Evolutionary conservation across 2,113 vertebrate species (phyloP).

Genomic region (Argyrosomus japonicus): DNA sequence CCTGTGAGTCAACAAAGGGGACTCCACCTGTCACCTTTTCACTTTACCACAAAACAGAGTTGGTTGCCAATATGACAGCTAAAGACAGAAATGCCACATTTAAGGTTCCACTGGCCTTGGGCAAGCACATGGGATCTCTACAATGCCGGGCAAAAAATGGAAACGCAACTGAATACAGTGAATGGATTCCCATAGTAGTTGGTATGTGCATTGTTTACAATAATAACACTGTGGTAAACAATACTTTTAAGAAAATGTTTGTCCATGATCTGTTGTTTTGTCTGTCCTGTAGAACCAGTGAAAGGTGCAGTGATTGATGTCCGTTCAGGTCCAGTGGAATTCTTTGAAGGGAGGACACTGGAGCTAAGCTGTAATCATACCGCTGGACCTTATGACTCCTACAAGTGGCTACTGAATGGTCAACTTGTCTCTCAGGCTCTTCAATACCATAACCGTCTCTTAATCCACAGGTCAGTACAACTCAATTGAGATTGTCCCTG

Average conservation of each 20-base stretch:
- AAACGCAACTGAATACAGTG: slow-evolving; percentile 1
- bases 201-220: slow-evolving; percentile 63
- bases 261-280: not conserved
- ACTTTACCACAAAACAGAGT: slow-evolving; percentile 45
- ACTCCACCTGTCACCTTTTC: slow-evolving; percentile 67
- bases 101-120: slow-evolving; percentile 60
- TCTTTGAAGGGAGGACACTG: slow-evolving; percentile 69
- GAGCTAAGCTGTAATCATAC: slow-evolving; percentile 56
- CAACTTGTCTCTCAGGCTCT: slow-evolving; percentile 16
- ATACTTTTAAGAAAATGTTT: not conserved
- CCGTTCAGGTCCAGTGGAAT: not conserved
- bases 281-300: slow-evolving; percentile 70
- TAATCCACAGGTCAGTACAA: slow-evolving; percentile 48
- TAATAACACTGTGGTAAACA: not conserved
- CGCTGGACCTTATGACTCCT: slow-evolving; percentile 70
- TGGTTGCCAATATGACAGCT: not conserved
- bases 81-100: slow-evolving; percentile 30
- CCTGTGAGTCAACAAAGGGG: slow-evolving; percentile 68
- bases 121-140: slow-evolving; percentile 31
- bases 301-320: slow-evolving; percentile 6
- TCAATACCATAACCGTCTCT: not conserved
- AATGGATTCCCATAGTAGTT: slow-evolving; percentile 52
- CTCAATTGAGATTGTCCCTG: not conserved
- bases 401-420: slow-evolving; percentile 71
- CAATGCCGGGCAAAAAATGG: slow-evolving; percentile 74